A percentile compares a stretch with the other conserved stretches of the same genome.
Conservation (phyloP, 2,888 invertebrate species). For the Drosophila macrothrix region DNA sequence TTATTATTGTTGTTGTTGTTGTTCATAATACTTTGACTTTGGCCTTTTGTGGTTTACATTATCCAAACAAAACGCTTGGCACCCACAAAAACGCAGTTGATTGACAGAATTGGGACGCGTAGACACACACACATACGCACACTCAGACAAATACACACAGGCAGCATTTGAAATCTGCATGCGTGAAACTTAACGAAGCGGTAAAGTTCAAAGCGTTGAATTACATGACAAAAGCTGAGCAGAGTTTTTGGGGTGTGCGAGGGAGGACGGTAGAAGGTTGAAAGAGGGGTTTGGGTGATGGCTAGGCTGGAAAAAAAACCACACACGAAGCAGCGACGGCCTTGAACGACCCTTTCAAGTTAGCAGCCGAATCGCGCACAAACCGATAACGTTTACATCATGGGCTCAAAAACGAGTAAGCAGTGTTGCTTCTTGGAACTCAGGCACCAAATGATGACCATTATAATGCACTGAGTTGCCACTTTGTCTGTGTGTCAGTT, state of each 20-base stretch:
- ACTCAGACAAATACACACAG: background rate
- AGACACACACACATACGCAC: background rate
- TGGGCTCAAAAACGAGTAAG: slow-evolving; percentile 27
- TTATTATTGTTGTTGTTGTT: slow-evolving; percentile 36
- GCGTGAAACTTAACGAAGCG: slow-evolving; percentile 79
- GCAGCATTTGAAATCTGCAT: slow-evolving; percentile 75
- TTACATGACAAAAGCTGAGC: slow-evolving; percentile 60
- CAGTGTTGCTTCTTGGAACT: slow-evolving; percentile 1
- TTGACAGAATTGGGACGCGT: slow-evolving; percentile 81
- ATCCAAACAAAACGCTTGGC: slow-evolving; percentile 80
- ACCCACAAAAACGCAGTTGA: slow-evolving; percentile 80
- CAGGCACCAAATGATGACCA: background rate
- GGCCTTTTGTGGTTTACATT: slow-evolving; percentile 78
- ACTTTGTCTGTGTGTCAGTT: slow-evolving; percentile 13
- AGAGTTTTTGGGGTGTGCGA: background rate
- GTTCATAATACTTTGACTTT: slow-evolving; percentile 77
- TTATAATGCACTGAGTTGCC: slow-evolving; percentile 11
- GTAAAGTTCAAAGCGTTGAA: slow-evolving; percentile 80
- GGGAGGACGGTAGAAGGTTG: no score
- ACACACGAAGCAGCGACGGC: slow-evolving; percentile 21
- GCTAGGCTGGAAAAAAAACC: slow-evolving; percentile 12
- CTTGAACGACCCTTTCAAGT: slow-evolving; percentile 56
- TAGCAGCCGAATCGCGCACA: slow-evolving; percentile 13
- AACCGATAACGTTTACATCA: slow-evolving; percentile 46
- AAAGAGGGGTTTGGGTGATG: background rate